These are phyloP conservation scores for Triplophysa bombifrons DNA, from an alignment of 2,797 vertebrate species.

Conservation along the genomic window DNA sequence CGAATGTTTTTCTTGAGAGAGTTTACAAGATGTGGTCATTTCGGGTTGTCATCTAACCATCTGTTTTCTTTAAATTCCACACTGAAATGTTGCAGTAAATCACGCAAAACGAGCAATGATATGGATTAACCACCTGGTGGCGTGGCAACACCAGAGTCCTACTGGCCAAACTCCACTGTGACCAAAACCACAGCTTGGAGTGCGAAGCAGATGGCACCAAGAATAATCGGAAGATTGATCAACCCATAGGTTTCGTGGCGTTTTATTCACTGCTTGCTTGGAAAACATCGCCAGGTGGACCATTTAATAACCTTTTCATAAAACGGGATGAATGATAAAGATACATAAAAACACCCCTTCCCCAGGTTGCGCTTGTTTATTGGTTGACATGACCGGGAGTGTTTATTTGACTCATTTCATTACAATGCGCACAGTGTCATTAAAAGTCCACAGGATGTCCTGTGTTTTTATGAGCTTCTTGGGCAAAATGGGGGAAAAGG, in stretches of 20 bases:
- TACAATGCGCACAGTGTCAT: conserved; percentile 72
- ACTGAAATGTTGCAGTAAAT: conserved; percentile 31
- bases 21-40: conserved; percentile 26
- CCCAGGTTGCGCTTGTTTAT: conserved; percentile 49
- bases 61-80: conserved; percentile 45
- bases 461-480: conserved; percentile 74
- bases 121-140: conserved; percentile 72
- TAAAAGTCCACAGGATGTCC: conserved; percentile 75
- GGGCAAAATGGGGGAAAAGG: conserved; percentile 62
- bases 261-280: conserved; percentile 1
- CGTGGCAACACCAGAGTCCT: conserved; percentile 61
- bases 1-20: conserved; percentile 62
- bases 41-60: conserved; percentile 2
- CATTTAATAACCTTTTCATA: conserved; percentile 24
- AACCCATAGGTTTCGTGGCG: neutral
- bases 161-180: conserved; percentile 3
- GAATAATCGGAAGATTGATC: neutral
- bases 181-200: conserved; percentile 9
- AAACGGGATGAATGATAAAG: conserved; percentile 37
- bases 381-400: conserved; percentile 65
- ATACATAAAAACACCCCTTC: conserved; percentile 42
- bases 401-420: conserved; percentile 76
- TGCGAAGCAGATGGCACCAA: conserved; percentile 19
- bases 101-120: conserved; percentile 49
- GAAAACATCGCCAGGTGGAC: conserved; percentile 36